Evolutionary conservation across 2,113 vertebrate genomes (phyloP).

Genomic region (Melanotaenia duboulayi): DNA sequence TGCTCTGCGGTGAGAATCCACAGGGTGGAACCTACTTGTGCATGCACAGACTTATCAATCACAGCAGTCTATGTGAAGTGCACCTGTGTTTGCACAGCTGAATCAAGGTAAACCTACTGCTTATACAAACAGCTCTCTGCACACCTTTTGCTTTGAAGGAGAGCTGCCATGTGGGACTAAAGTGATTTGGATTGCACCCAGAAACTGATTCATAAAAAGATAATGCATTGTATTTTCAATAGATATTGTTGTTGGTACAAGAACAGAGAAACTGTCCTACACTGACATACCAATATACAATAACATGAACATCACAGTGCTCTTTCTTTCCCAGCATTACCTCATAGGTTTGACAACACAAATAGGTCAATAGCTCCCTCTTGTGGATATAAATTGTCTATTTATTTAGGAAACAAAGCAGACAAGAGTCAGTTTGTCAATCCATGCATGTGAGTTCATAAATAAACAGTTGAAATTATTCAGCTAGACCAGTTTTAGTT

Average conservation of each 20-base stretch:
- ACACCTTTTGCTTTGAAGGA: background rate
- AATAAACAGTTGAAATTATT: too few species aligned
- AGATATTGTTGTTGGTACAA: background rate
- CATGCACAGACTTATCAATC: slow-evolving; percentile 1
- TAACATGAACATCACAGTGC: background rate
- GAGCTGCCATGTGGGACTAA: background rate
- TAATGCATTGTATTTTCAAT: background rate
- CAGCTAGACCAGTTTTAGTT: too few species aligned
- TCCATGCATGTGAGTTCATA: too few species aligned
- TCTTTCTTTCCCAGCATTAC: background rate
- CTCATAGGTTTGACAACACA: background rate
- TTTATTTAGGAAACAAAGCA: too few species aligned
- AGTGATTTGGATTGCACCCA: background rate
- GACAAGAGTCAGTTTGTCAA: too few species aligned
- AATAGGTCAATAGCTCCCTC: slow-evolving; percentile 28
- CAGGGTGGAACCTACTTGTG: background rate
- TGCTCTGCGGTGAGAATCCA: slow-evolving; percentile 2
- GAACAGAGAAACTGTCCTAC: background rate
- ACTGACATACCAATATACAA: background rate
- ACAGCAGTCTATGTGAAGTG: background rate
- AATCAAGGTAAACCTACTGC: slow-evolving; percentile 8
- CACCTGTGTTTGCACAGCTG: slow-evolving; percentile 10
- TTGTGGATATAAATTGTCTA: slow-evolving; percentile 10
- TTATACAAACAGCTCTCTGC: background rate
- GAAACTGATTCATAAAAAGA: background rate